These are phyloP conservation scores for Pachycephala philippinensis DNA, from an alignment of 2,113 vertebrate species.

Conservation along the genomic window DNA sequence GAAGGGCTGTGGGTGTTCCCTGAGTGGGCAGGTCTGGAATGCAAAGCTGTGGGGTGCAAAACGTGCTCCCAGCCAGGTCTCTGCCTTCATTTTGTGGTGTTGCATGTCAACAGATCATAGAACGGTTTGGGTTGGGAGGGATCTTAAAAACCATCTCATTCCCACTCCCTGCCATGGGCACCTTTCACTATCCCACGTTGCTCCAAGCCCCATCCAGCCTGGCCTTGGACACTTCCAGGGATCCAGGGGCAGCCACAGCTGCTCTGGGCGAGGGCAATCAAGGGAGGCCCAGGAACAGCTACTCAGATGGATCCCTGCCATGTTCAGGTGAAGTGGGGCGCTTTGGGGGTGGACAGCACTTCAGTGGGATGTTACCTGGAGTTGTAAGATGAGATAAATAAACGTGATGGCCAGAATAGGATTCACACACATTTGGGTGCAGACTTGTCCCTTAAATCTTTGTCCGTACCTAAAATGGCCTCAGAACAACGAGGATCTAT, in stretches of 20 bases:
- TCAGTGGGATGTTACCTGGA: background rate
- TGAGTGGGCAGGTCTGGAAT: background rate
- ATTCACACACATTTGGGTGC: background rate
- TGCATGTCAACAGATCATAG: background rate
- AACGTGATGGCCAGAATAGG: background rate
- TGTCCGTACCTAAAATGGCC: background rate
- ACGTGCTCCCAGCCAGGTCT: background rate
- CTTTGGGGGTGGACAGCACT: background rate
- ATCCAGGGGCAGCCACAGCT: background rate
- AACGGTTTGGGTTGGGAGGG: background rate
- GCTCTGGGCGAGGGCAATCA: rapidly evolving
- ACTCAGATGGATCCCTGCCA: background rate
- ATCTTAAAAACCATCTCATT: background rate
- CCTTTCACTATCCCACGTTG: background rate
- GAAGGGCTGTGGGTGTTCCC: background rate
- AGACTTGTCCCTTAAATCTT: background rate
- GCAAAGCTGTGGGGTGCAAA: background rate
- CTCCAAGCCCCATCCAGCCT: rapidly evolving
- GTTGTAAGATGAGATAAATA: background rate
- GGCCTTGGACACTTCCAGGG: background rate
- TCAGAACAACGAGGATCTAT: background rate
- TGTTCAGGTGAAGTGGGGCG: background rate
- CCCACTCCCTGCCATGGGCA: background rate
- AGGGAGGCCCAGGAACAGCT: background rate
- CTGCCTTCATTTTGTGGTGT: background rate